These are phyloP conservation scores for Strigamia maritima DNA, from an alignment of 2,888 invertebrate genomes.

Conservation along the genomic window DNA sequence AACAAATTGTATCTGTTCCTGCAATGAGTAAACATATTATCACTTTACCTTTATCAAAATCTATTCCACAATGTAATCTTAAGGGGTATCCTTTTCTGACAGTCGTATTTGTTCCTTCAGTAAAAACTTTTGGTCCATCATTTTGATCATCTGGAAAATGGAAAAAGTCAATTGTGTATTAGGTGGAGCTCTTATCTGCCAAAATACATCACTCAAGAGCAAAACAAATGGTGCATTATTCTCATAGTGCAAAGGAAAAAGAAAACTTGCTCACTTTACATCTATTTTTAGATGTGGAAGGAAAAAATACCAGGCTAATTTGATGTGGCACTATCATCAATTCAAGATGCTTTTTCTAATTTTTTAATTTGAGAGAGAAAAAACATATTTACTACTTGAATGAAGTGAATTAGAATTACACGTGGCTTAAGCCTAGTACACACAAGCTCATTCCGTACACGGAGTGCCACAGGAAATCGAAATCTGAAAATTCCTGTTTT, in stretches of 20 bases:
- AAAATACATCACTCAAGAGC: background rate
- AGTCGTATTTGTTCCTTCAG: background rate
- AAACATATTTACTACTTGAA: background rate
- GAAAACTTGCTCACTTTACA: background rate
- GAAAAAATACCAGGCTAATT: background rate
- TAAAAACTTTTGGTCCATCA: background rate
- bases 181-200: slow-evolving; percentile 2
- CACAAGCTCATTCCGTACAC: too few relatives aligned
- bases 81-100: background rate
- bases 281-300: background rate
- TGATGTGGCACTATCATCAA: background rate
- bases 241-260: background rate
- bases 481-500: too few relatives aligned
- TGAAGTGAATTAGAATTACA: background rate
- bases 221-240: background rate
- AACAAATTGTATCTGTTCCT: too few relatives aligned
- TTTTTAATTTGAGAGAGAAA: background rate
- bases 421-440: background rate
- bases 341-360: background rate
- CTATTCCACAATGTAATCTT: background rate
- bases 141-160: slow-evolving; percentile 2
- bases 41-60: background rate
- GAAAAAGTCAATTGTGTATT: slow-evolving; percentile 13
- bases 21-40: too few relatives aligned
- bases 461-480: too few relatives aligned